These are phyloP conservation scores for Stenopsyche tienmushanensis DNA, from an alignment of 1,140 invertebrate species.

Conservation along the genomic window DNA sequence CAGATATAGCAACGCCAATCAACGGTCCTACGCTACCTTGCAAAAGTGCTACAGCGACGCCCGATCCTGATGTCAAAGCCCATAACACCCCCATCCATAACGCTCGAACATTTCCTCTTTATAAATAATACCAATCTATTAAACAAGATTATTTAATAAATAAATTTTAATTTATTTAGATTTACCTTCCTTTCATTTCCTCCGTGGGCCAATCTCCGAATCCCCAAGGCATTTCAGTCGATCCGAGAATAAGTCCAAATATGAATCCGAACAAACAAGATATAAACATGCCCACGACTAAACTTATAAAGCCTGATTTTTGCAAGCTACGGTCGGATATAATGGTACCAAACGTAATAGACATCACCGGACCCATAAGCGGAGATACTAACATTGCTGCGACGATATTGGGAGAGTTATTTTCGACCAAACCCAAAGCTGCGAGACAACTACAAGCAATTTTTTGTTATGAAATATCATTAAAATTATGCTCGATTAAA, in stretches of 20 bases:
- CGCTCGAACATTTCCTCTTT: conserved; percentile 67
- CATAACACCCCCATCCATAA: conserved; percentile 73
- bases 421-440: conserved; percentile 61
- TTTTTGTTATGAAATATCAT: neutral
- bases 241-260: conserved; percentile 73
- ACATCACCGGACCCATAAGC: conserved; percentile 86
- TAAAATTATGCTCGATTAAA: neutral
- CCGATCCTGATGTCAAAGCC: conserved; percentile 72
- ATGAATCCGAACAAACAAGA: conserved; percentile 77
- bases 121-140: conserved; percentile 25
- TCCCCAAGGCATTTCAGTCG: conserved; percentile 75
- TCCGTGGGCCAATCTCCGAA: conserved; percentile 76
- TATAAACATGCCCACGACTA: conserved; percentile 68
- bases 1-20: conserved; percentile 87
- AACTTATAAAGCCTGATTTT: conserved; percentile 65
- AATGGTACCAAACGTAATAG: conserved; percentile 78
- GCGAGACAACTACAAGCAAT: conserved; percentile 54
- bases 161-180: neutral
- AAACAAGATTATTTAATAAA: neutral
- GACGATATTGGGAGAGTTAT: conserved; percentile 75
- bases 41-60: conserved; percentile 81
- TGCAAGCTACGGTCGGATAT: conserved; percentile 69
- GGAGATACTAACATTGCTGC: conserved; percentile 87
- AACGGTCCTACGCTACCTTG: conserved; percentile 82
- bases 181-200: conserved; percentile 76